A percentile compares a stretch with the other conserved stretches of the same genome.
Conservation (phyloP, 92 coral and sea anemone genomes). For the Actinostola sp. region DNA sequence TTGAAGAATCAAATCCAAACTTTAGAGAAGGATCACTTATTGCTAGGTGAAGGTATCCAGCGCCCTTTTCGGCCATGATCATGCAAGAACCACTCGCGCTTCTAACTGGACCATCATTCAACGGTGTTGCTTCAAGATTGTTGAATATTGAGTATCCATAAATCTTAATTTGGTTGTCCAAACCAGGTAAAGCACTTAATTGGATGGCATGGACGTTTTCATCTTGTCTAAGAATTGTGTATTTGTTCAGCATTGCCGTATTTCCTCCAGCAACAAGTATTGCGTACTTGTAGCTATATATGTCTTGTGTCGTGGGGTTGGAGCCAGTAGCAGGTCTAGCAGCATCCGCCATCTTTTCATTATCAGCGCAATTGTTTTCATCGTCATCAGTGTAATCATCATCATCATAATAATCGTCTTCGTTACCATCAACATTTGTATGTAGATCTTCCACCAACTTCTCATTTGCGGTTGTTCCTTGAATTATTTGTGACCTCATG, state of each 20-base stretch:
- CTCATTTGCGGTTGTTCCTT: too few relatives aligned
- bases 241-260: not conserved
- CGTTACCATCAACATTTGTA: too few relatives aligned
- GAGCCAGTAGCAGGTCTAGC: too few relatives aligned
- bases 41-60: constrained; percentile 4
- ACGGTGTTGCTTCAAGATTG: not conserved
- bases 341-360: too few relatives aligned
- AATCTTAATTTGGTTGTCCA: constrained; percentile 7
- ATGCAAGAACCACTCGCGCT: constrained; percentile 36
- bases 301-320: too few relatives aligned
- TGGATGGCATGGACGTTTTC: constrained; percentile 59
- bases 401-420: too few relatives aligned
- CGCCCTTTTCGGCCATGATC: constrained; percentile 59
- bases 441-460: too few relatives aligned
- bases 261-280: constrained; percentile 30
- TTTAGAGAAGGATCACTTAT: constrained; percentile 12
- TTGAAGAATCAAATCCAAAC: not conserved
- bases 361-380: not conserved
- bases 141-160: constrained; percentile 64
- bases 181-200: constrained; percentile 42
- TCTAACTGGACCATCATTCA: constrained; percentile 49
- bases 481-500: too few relatives aligned
- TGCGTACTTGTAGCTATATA: constrained; percentile 48
- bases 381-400: too few relatives aligned
- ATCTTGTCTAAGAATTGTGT: constrained; percentile 29